Evolutionary conservation across 2,888 invertebrate species (phyloP).

Genomic region (Pyrrhosoma nymphula): DNA sequence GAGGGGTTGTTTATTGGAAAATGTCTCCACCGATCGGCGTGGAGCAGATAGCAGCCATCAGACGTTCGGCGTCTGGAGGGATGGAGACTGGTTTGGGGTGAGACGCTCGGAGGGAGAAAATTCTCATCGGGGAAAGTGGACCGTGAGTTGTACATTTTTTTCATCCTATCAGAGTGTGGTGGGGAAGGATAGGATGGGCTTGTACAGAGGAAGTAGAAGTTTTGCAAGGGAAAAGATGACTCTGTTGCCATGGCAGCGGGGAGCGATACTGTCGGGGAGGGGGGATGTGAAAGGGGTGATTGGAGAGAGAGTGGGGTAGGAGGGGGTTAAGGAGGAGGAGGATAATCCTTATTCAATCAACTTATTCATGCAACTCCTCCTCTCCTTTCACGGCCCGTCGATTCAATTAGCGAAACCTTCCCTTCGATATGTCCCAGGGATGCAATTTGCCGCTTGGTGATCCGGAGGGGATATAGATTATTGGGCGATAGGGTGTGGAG

Average conservation of each 20-base stretch:
- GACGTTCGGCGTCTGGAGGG: too few relatives aligned
- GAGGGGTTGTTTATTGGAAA: too few relatives aligned
- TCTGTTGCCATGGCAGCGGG: neutral
- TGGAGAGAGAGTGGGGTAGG: too few relatives aligned
- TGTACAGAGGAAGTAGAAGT: neutral
- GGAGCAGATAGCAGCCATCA: too few relatives aligned
- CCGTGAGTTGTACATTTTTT: neutral
- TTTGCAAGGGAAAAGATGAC: neutral
- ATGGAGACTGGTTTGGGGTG: too few relatives aligned
- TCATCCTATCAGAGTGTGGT: neutral
- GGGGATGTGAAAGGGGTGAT: too few relatives aligned
- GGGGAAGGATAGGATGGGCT: too few relatives aligned
- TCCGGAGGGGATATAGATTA: neutral
- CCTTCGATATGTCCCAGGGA: neutral
- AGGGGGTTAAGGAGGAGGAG: neutral
- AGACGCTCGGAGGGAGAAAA: neutral
- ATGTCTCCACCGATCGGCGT: too few relatives aligned
- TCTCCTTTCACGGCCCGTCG: slow-evolving; percentile 25
- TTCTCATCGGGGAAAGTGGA: neutral
- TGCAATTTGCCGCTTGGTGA: slow-evolving; percentile 51
- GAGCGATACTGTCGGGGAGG: too few relatives aligned
- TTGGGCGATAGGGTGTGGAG: neutral
- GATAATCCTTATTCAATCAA: slow-evolving; percentile 20
- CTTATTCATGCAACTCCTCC: slow-evolving; percentile 7
- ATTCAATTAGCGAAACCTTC: slow-evolving; percentile 33